These are phyloP conservation scores for Lipophrys pholis DNA, from an alignment of 2,113 vertebrate genomes.

Conservation along the genomic window DNA sequence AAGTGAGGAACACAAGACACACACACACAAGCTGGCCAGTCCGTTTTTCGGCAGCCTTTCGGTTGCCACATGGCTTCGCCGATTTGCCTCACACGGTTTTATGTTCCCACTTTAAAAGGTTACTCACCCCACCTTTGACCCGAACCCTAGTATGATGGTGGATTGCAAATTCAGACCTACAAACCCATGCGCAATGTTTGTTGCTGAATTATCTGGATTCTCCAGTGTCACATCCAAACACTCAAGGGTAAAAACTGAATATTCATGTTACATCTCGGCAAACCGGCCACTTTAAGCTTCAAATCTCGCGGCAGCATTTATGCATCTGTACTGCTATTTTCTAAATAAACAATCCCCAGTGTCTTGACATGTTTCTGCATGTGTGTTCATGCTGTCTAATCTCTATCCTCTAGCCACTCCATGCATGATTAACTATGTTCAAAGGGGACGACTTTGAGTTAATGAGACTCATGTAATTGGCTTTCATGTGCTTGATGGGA, in stretches of 20 bases:
- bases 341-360: slow-evolving; percentile 43
- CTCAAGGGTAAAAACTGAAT: not conserved
- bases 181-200: not conserved
- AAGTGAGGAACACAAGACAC: slow-evolving; percentile 21
- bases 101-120: too few relatives aligned
- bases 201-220: slow-evolving; percentile 18
- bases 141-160: too few relatives aligned
- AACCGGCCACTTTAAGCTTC: slow-evolving; percentile 15
- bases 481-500: slow-evolving; percentile 49
- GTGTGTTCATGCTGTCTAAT: slow-evolving; percentile 58
- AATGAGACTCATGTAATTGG: slow-evolving; percentile 67
- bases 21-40: not conserved
- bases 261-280: not conserved
- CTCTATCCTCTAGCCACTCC: slow-evolving; percentile 55
- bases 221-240: not conserved
- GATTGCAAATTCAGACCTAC: slow-evolving; percentile 25
- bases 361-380: slow-evolving; percentile 49
- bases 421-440: slow-evolving; percentile 69
- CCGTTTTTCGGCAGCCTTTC: too few relatives aligned
- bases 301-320: slow-evolving; percentile 35
- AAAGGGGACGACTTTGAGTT: slow-evolving; percentile 60
- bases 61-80: too few relatives aligned
- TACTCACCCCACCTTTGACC: too few relatives aligned
- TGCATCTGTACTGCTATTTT: slow-evolving; percentile 19
- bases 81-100: too few relatives aligned